A percentile compares a stretch with the other conserved stretches of the same genome.
phyloP scores from a whole-genome alignment of 2,113 vertebrate species.

The Atherinomorus stipes region DNA sequence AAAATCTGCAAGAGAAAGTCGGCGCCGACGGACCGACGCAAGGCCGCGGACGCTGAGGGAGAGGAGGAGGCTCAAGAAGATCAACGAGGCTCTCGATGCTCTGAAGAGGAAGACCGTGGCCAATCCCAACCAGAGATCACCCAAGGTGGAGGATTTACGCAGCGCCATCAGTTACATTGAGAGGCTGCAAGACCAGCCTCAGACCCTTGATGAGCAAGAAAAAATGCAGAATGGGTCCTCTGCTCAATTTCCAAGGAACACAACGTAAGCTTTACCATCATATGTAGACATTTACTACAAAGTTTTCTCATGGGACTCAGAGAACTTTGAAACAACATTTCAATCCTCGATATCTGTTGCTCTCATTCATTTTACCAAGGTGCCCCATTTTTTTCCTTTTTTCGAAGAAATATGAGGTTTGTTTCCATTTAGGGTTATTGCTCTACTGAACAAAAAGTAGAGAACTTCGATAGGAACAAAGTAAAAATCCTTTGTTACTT shows the following conservation, averaged over 20 bases:
- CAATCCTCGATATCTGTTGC: not conserved
- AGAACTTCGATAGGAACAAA: too few species aligned
- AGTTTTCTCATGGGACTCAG: not conserved
- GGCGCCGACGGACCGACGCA: constrained; percentile 92
- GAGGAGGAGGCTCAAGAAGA: constrained; percentile 94
- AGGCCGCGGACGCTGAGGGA: constrained; percentile 97
- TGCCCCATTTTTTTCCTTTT: not conserved
- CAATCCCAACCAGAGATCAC: constrained; percentile 96
- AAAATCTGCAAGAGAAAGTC: constrained; percentile 97
- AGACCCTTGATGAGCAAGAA: constrained; percentile 92
- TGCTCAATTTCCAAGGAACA: constrained; percentile 83
- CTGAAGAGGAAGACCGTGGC: constrained; percentile 94
- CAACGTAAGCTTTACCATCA: constrained; percentile 83
- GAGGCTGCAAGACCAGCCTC: constrained; percentile 92
- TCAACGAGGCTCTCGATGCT: constrained; percentile 98
- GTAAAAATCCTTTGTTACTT: too few species aligned
- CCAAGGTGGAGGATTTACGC: constrained; percentile 97
- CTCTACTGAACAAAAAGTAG: not conserved
- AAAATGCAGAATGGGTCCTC: constrained; percentile 81
- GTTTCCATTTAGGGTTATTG: not conserved
- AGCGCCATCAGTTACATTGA: constrained; percentile 98
- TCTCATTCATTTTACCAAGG: not conserved
- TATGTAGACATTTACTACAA: not conserved
- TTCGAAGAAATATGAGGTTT: not conserved
- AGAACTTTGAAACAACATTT: constrained; percentile 5